Base-by-base conservation (phyloP, 2,888 invertebrate species). In the Cheilosia variabilis region DNA sequence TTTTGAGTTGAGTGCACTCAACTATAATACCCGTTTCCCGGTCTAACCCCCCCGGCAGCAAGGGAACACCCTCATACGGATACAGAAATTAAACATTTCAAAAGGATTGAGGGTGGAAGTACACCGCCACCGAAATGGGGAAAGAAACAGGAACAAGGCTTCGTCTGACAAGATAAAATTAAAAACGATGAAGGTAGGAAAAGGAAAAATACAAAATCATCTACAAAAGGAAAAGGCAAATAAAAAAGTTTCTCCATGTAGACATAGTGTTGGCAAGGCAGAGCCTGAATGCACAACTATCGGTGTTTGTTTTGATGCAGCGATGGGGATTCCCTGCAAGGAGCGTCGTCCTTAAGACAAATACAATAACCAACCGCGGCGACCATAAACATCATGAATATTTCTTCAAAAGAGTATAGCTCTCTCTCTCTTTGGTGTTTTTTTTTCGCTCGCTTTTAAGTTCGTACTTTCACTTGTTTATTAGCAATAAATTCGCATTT, bases 1-100 rank as follows among this genome's bases (percentile, higher is more conserved):
- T 47, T 63, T 63, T 72, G 63, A 79, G 79, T 79, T 79, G 73
- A 79, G 73, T 79, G 79, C 73, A 79, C 79, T 79, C 79, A 73
- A 60, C 65, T 66, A 72, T 66, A 69, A 76, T 68, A 73, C 65
- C 78, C 72, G 63, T 65, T 65, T 57, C 50, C 52, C 34, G 65
- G 17, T 57, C 19, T 65, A 47, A 47, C 63, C 63, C n/a, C 47
- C 37, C 24, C 17, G 34, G 37, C 27, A 27, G 27, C 27, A 2
- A 6, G 7, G 27, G 27, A 2, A 27, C 41, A 45, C 45, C 34
- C 37, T 31, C 47, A 65, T 47, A 75, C 37, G 37, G 65, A 50
- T 31, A 52, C 58, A 71, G 72, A 79, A 79, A 63, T 79, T 65
- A 79, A 79, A 79, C 63, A 72, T 72, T 72, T 78, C 63, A 71